A percentile compares a stretch with the other conserved stretches of the same genome.
Evolutionary conservation across 1,140 invertebrate genomes (phyloP).

Genomic region (Drosophila asahinai): DNA sequence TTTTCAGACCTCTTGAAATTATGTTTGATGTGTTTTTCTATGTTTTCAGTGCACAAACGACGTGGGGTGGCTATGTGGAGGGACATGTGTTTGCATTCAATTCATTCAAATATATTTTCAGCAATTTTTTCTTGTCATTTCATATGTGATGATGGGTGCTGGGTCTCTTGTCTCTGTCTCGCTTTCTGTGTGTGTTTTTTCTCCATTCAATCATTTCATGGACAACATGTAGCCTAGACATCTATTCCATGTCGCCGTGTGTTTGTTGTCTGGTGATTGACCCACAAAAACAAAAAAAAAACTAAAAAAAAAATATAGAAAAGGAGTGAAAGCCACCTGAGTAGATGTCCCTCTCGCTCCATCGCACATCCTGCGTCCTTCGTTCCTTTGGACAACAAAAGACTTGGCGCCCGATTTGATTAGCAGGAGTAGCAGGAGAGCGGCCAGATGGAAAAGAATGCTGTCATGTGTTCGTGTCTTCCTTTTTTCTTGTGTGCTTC

Average conservation of each 20-base stretch:
- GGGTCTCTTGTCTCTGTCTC: not conserved
- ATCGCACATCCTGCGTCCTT: not conserved
- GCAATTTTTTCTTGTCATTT: slow-evolving; percentile 74
- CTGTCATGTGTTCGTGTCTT: slow-evolving; percentile 22
- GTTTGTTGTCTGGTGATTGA: slow-evolving; percentile 54
- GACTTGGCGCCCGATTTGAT: slow-evolving; percentile 72
- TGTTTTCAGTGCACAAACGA: slow-evolving; percentile 19
- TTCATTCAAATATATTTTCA: slow-evolving; percentile 80
- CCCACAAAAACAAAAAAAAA: slow-evolving; percentile 36
- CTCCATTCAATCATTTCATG: slow-evolving; percentile 73
- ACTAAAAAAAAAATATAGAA: not conserved
- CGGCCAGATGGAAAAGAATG: slow-evolving; percentile 39
- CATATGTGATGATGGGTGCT: slow-evolving; percentile 54
- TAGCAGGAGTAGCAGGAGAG: slow-evolving; percentile 49
- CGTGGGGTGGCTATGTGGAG: slow-evolving; percentile 13
- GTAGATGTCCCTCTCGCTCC: slow-evolving; percentile 5
- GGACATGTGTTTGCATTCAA: slow-evolving; percentile 73
- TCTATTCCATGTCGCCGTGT: slow-evolving; percentile 40
- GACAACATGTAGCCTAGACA: slow-evolving; percentile 62
- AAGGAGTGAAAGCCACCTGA: slow-evolving; percentile 52
- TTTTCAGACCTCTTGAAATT: not conserved
- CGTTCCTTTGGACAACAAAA: slow-evolving; percentile 45
- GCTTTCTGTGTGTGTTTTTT: slow-evolving; percentile 35
- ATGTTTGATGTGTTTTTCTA: too few relatives aligned
- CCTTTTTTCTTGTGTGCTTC: not conserved